Evolutionary conservation across 2,797 vertebrate species (phyloP), one percentile per base, ranked within the genome.

Genomic region (Geotrypetes seraphini): DNA sequence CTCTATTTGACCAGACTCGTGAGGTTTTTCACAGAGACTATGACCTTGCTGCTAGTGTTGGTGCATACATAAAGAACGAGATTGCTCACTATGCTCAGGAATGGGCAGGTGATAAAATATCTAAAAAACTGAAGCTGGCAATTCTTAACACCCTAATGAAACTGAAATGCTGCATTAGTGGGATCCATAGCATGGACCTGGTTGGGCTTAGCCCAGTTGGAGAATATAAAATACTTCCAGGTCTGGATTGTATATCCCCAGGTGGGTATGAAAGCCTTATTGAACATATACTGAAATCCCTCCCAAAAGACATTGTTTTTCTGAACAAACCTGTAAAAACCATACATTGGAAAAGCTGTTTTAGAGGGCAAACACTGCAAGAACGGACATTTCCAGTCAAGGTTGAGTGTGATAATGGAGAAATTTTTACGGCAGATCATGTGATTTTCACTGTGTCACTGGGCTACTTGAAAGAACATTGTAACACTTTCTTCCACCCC

Each of bases 201-300:
- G 71, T 98, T 19, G 86, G 84, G 4, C 79, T 98, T 11, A 72
- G 71, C 4, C 76, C 84, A 7, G 92, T 58, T 2, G 89, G 88
- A 11, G 79, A 91, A 19, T 98, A 97, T 13, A 43, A 70, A 14
- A 78, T 62, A 16, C 67, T 94, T 11, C 90, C 89, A 0, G 95
- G 95, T 39, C 57, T 89, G 38, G 95, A 99, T 57, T 99, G 95
- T 56, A 96, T 87, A 20, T 89, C 97, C 32, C 78, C 89, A 7
- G 48, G 73, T 2, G 94, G 94, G 31, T 99, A 87, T 52, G 85
- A 90, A 55, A 78, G 82, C 43, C 69, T 99, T 33, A 62, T 84
- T 1, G 23, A 79, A 39, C 37, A 42, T 42, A 50, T 97, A 47
- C 51, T 85, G 57, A 69, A 64, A 0, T 79, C 82, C 16, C 68